Evolutionary conservation across 1,140 invertebrate species (phyloP).

Genomic region (Panulirus ornatus): DNA sequence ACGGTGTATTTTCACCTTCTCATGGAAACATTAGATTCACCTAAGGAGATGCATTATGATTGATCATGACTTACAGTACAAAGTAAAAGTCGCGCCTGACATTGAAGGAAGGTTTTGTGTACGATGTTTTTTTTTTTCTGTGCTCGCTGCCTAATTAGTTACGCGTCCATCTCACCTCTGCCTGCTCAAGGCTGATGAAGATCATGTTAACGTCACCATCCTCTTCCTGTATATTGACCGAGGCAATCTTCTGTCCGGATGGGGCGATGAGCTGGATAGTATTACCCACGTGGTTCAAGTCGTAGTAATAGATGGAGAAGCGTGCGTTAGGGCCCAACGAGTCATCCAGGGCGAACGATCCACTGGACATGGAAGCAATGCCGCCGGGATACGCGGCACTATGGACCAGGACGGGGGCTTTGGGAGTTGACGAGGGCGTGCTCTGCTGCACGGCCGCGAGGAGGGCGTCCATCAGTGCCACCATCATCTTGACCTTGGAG

Average conservation of each 20-base stretch:
- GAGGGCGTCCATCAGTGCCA: constrained; percentile 75
- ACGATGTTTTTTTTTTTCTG: no score
- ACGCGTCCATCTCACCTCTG: constrained; percentile 18
- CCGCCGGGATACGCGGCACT: constrained; percentile 67
- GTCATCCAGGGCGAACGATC: constrained; percentile 75
- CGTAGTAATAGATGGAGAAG: constrained; percentile 76
- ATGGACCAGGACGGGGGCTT: constrained; percentile 66
- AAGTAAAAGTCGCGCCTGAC: no score
- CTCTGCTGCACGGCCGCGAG: constrained; percentile 56
- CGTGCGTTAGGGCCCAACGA: constrained; percentile 74
- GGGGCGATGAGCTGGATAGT: constrained; percentile 73
- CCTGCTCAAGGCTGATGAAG: constrained; percentile 39
- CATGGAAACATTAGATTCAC: no score
- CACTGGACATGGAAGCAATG: constrained; percentile 73
- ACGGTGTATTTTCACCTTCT: no score
- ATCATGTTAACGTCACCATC: constrained; percentile 64
- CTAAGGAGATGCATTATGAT: no score
- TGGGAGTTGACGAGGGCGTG: constrained; percentile 35
- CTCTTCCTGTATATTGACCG: constrained; percentile 74
- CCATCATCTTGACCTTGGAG: constrained; percentile 80
- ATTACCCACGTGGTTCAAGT: constrained; percentile 75
- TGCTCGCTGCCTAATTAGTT: no score
- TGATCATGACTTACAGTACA: no score
- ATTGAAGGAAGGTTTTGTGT: no score
- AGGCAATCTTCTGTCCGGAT: constrained; percentile 66